Base-by-base conservation (phyloP, 2,113 vertebrate species). In the Ptilorrhoa leucosticta region DNA sequence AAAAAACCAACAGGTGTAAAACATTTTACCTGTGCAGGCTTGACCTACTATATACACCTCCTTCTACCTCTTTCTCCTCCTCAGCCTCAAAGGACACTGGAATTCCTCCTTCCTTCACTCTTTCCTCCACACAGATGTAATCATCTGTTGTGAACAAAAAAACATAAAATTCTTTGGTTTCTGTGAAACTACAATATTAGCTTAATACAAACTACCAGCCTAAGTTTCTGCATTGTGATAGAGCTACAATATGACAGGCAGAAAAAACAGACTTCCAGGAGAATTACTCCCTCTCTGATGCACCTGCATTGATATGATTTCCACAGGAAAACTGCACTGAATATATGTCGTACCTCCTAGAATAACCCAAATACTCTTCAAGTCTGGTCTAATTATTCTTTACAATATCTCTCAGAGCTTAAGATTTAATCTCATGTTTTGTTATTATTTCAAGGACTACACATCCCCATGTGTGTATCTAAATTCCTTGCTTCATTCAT, bases 271-370 rank as follows among this genome's bases (percentile, higher is more conserved):
- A 73, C 2, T 58, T 63, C 28, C 26, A 54, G 45, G 37, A 53
- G 14, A 88, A 48, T 37, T 61, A 20, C 24, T 82, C 15, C 14
- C 8, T 65, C 50, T 47, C 10, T 2, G 12, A 44, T 33, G 14
- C 27, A 31, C 22, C 42, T 63, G 13, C 39, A 33, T 11, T 23
- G 24, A 56, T 60, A 18, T 0, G 0, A 17, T 64, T 68, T 81
- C 60, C 33, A 26, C 20, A 39, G 17, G 33, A 91, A 63, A 53
- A 35, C 35, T 35, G 16, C 9, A 11, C 16, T 77, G 20, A 10
- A 12, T 44, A 9, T 66, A 35, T 58, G 80, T 60, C 42, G 2
- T 39, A 33, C 13, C 37, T 60, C 22, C 39, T 57, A 80, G 26
- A 81, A 60, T 23, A 89, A 76, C 14, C 10, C 15, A 77, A 60